Evolutionary conservation across 2,113 vertebrate species (phyloP).

Genomic region (Grantiella picta): DNA sequence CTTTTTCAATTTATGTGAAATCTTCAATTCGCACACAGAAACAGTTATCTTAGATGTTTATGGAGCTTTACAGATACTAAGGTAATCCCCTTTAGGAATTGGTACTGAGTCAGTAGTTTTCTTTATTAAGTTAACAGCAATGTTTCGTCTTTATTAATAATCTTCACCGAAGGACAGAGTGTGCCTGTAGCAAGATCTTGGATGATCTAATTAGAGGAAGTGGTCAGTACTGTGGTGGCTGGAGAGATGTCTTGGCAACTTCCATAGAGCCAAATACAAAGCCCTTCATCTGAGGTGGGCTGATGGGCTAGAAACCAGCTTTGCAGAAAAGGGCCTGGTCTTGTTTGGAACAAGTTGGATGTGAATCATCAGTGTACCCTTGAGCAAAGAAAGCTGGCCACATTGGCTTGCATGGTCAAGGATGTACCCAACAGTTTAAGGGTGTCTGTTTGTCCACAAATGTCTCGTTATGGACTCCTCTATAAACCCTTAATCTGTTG

Average conservation of each 20-base stretch:
- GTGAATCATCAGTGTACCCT: background rate
- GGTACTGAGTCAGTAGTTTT: background rate
- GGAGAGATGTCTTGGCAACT: background rate
- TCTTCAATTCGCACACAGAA: background rate
- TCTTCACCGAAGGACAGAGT: background rate
- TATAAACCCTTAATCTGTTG: background rate
- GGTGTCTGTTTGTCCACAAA: background rate
- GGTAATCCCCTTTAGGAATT: background rate
- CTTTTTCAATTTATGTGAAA: background rate
- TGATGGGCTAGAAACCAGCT: background rate
- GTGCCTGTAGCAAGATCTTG: background rate
- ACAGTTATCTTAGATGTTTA: background rate
- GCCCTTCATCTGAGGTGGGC: background rate
- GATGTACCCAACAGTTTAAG: background rate
- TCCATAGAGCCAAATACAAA: background rate
- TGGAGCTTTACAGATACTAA: background rate
- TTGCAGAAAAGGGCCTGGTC: background rate
- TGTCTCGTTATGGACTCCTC: background rate
- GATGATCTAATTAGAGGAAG: background rate
- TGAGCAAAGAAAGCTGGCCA: background rate
- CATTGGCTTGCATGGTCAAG: accelerated
- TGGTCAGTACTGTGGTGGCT: background rate
- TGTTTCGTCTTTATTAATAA: background rate
- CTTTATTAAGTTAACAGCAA: background rate
- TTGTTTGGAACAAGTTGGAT: background rate